phyloP scores from a whole-genome alignment of 1,140 invertebrate genomes.

The Epicauta chinensis region DNA sequence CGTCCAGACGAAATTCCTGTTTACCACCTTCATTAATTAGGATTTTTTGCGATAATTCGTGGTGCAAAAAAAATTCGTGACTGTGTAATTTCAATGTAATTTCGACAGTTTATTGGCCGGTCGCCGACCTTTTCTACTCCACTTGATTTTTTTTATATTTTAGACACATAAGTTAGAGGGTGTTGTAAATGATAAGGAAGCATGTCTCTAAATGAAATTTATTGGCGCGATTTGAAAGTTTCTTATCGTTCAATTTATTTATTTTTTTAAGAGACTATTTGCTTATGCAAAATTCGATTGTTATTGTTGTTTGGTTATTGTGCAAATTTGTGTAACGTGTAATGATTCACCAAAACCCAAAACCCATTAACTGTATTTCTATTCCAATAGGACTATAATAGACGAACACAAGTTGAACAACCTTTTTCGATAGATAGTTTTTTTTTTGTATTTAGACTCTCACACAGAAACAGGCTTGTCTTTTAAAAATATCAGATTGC shows the following conservation, averaged over 20 bases:
- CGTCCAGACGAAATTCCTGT: too few relatives aligned
- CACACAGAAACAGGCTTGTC: too few relatives aligned
- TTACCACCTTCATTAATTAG: too few relatives aligned
- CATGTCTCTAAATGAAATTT: conserved; percentile 14
- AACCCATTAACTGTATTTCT: not conserved
- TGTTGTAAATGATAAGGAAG: conserved; percentile 15
- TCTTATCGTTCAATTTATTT: too few relatives aligned
- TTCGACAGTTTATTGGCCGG: conserved; percentile 33
- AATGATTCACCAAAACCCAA: conserved; percentile 1
- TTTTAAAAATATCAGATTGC: too few relatives aligned
- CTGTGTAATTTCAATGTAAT: conserved; percentile 17
- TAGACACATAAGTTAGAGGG: too few relatives aligned
- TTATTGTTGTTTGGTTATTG: too few relatives aligned
- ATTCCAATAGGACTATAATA: not conserved
- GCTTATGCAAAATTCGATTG: too few relatives aligned
- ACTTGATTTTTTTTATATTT: not conserved
- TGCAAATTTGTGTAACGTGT: not conserved
- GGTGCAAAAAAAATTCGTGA: conserved; percentile 12
- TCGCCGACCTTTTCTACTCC: conserved; percentile 25
- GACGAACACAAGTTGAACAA: not conserved
- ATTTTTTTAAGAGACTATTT: not conserved
- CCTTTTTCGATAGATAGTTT: conserved; percentile 4
- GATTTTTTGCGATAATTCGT: too few relatives aligned
- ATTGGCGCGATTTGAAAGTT: conserved; percentile 16
- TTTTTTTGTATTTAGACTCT: too few relatives aligned